Evolutionary conservation across 2,888 invertebrate species (phyloP), one percentile per base, ranked within the genome.

Genomic region (Tanypteryx hageni): DNA sequence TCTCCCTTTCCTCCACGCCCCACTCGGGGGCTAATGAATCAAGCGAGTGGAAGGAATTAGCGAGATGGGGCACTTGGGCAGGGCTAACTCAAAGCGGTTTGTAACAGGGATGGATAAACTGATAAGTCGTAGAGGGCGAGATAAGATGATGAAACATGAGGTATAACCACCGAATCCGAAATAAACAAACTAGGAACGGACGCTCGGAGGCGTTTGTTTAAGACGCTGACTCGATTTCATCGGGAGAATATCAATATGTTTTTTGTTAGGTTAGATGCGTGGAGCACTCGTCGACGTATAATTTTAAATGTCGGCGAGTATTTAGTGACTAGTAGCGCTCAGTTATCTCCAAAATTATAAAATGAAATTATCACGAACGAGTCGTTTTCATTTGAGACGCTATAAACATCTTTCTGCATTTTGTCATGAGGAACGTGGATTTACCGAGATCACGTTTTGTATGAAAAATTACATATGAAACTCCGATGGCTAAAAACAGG

Each of bases 121-220:
- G 89, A 89, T 89, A 89, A 89, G 44, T 61, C 44, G 89, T n/a
- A 18, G 22, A 27, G 89, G 89, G 14, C 56, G 89, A 64, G 89
- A 89, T 89, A 89, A 89, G 89, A 89, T 64, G 89, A 89, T 64
- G 89, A 64, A 64, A 89, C 89, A 89, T 89, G 89, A 89, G 89
- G 44, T 44, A 64, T 56, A 44, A 89, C 64, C 56, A 44, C 27
- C 61, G 64, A 13, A 89, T 89, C 64, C 89, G 89, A n/a, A 64
- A 64, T 89, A 89, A 89, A 61, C 89, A 44, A 44, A 44, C 44
- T 44, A 44, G 44, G 44, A 44, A 44, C 44, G 44, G 44, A 44
- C 44, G 44, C 44, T 44, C 44, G 5, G 44, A 44, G 44, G 44
- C 44, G 44, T 44, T 44, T 44, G 5, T 44, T n/a, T 57, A 44